Conservation (phyloP, 2,113 vertebrate genomes). For the Numida meleagris region DNA sequence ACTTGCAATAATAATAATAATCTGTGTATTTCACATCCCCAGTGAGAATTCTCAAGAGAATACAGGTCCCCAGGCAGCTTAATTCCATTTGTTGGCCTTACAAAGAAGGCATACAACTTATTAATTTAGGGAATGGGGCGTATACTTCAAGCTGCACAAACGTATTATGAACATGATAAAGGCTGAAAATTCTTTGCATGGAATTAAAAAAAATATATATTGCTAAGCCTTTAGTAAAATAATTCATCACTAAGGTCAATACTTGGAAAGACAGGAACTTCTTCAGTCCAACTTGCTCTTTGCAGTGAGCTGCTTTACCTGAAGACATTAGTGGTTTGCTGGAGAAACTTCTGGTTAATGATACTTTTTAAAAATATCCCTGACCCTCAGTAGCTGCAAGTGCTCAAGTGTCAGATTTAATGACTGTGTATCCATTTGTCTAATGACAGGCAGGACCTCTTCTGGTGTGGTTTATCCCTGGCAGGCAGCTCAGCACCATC, state of each 20-base stretch:
- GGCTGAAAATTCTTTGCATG: neutral
- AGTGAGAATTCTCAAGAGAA: neutral
- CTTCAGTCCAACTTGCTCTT: neutral
- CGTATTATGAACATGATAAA: neutral
- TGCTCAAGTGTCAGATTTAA: neutral
- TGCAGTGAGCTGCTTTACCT: neutral
- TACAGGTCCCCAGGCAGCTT: neutral
- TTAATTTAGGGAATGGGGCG: neutral
- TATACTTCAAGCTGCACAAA: neutral
- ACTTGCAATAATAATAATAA: neutral
- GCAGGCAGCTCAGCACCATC: neutral
- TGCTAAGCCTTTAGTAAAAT: neutral
- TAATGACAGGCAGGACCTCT: neutral
- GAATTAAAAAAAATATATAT: neutral
- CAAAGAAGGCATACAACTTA: neutral
- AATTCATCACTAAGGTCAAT: neutral
- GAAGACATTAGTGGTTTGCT: neutral
- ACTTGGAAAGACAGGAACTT: neutral
- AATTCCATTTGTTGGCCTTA: slow-evolving; percentile 28
- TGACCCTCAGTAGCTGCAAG: neutral
- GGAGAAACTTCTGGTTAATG: neutral
- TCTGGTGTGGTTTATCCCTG: neutral
- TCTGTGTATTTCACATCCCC: neutral
- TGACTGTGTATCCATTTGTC: neutral
- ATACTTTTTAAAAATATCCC: neutral